A percentile compares a stretch with the other conserved stretches of the same genome.
Evolutionary conservation across 2,797 vertebrate genomes (phyloP).

Genomic region (Gambusia yucatana): DNA sequence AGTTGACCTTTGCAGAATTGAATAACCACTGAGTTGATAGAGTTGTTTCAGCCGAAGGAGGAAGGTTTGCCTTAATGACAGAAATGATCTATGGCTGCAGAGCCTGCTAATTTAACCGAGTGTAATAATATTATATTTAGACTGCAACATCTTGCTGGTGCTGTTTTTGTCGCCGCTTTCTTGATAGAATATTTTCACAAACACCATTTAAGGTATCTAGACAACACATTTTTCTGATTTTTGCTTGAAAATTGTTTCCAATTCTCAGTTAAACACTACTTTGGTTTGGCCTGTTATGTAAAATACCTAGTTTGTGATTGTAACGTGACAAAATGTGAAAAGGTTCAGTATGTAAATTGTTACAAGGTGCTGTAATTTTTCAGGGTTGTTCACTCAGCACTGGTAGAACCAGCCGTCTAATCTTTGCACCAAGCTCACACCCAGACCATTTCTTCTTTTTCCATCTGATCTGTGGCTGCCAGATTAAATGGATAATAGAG

Average conservation of each 20-base stretch:
- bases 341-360: not conserved
- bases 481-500: slow-evolving; percentile 23
- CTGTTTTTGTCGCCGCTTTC: not conserved
- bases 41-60: not conserved
- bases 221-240: not conserved
- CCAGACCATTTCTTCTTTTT: slow-evolving; percentile 23
- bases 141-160: not conserved
- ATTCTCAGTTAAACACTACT: not conserved
- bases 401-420: slow-evolving; percentile 4
- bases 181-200: not conserved
- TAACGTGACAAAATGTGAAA: not conserved
- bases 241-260: not conserved
- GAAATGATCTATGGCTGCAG: not conserved
- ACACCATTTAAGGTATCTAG: not conserved
- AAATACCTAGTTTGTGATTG: not conserved
- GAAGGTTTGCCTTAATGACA: slow-evolving; percentile 7
- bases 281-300: not conserved
- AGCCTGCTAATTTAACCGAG: not conserved
- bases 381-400: not conserved
- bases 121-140: not conserved
- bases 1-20: slow-evolving; percentile 38
- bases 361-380: not conserved
- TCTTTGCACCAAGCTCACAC: slow-evolving; percentile 12
- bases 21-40: slow-evolving; percentile 22
- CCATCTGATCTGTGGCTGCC: slow-evolving; percentile 28